Evolutionary conservation across 2,888 invertebrate genomes (phyloP).

Genomic region (Oxystoma pomonae): DNA sequence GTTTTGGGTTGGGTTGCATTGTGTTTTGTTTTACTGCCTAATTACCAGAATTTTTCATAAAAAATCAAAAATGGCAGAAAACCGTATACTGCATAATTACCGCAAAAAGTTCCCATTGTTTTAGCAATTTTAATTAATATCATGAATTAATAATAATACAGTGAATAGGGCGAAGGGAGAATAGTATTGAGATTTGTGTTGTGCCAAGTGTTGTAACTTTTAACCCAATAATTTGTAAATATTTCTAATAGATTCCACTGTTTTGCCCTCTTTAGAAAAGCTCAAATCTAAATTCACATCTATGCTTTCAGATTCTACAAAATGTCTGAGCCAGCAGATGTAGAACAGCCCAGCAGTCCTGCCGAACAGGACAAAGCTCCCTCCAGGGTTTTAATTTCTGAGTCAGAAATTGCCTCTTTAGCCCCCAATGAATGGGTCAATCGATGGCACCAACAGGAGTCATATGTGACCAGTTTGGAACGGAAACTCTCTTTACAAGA

Average conservation of each 20-base stretch:
- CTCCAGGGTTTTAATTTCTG: slow-evolving; percentile 59
- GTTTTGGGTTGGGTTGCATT: no score
- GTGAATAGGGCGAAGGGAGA: no score
- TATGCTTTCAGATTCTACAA: slow-evolving; percentile 20
- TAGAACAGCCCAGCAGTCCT: slow-evolving; percentile 49
- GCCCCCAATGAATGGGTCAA: slow-evolving; percentile 62
- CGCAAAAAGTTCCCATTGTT: no score
- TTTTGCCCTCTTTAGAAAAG: neutral
- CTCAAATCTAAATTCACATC: neutral
- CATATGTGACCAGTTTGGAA: slow-evolving; percentile 72
- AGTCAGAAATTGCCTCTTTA: slow-evolving; percentile 61
- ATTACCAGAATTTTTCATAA: no score
- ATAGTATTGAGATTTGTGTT: no score
- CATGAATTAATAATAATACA: no score
- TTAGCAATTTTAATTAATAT: no score
- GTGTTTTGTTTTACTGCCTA: no score
- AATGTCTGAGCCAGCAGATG: slow-evolving; percentile 40
- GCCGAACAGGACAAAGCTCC: slow-evolving; percentile 48
- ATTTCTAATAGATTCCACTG: neutral
- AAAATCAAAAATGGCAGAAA: no score
- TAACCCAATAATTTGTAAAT: no score
- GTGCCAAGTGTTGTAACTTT: no score
- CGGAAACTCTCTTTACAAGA: slow-evolving; percentile 70
- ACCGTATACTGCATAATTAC: no score
- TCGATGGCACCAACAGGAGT: slow-evolving; percentile 73